Base-by-base conservation (phyloP, 2,888 invertebrate species). In the Melangyna quadrimaculata region DNA sequence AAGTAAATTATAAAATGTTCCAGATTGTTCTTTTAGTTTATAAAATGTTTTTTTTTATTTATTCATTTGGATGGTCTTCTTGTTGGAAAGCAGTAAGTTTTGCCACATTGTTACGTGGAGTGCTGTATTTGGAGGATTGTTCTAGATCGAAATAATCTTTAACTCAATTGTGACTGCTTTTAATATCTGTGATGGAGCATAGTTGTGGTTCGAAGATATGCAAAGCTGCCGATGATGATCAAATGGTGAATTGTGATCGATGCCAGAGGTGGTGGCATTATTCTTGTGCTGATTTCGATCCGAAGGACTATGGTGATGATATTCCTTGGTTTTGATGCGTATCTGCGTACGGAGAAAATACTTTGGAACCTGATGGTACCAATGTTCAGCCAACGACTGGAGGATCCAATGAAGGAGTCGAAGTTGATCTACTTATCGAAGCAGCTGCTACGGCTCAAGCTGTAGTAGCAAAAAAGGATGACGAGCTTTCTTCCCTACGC, bases 261-360 rank as follows among this genome's bases (percentile, higher is more conserved):
- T 78, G 78, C 14, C 40, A 24, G 17, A 27, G 51, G 40, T 77
- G 77, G 77, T 77, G 61, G 69, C 77, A 77, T 22, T 77, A 43
- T 70, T 17, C 12, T 2, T 77, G 77, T 32, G 77, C 53, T 3
- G 43, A 78, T 14, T 78, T 78, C 17, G 71, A 78, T 45, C 71
- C 78, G 0, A 10, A 45, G 2, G 14, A 35, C 1, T 71, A 55
- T 17, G 43, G 53, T 3, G 32, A 63, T 53, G 45, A 45, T 6
- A 59, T 24, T 17, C 67, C 75, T 1, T 75, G 72, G 40, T 63
- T 35, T 19, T 73, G 59, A n/a, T 24, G 27, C n/a, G 2, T 4
- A 12, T 32, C 12, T 8, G 61, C 61, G 19, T 7, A 12, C 12
- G 4, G 14, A 22, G n/a, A 37, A 5, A 6, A 37, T 37, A 37